Evolutionary conservation across 2,888 invertebrate genomes (phyloP).

Genomic region (Agrilus biguttatus): DNA sequence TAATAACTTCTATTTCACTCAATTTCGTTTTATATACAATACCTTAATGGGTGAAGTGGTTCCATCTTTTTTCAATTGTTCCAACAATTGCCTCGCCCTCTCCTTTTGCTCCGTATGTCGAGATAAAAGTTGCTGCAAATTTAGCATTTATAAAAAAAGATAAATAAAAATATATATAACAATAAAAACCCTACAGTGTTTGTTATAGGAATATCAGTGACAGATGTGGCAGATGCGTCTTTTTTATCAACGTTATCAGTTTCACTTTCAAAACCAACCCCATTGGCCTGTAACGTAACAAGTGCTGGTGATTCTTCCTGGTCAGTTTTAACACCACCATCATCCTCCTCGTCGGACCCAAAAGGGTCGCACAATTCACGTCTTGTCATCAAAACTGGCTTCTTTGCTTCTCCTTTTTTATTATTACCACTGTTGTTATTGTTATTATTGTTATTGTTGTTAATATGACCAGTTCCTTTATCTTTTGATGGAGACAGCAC

Average conservation of each 20-base stretch:
- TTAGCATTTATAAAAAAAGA: conserved; percentile 10
- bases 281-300: conserved; percentile 16
- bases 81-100: conserved; percentile 67
- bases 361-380: conserved; percentile 79
- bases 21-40: conserved; percentile 6
- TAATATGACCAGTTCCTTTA: conserved; percentile 31
- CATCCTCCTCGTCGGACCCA: conserved; percentile 79
- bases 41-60: conserved; percentile 34
- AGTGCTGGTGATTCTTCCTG: conserved; percentile 1
- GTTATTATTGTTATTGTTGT: conserved; percentile 16
- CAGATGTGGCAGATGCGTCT: conserved; percentile 11
- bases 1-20: background rate
- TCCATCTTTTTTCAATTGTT: conserved; percentile 56
- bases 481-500: conserved; percentile 64
- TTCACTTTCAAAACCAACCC: conserved; percentile 7
- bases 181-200: conserved; percentile 22
- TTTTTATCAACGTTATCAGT: background rate
- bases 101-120: conserved; percentile 76
- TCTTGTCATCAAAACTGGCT: conserved; percentile 58
- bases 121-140: conserved; percentile 53
- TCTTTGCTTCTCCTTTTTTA: conserved; percentile 20
- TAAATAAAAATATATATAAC: conserved; percentile 3
- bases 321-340: conserved; percentile 27
- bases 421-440: conserved; percentile 6
- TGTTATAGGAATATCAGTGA: conserved; percentile 25